A percentile compares a stretch with the other conserved stretches of the same genome.
Conservation (phyloP, 1,140 invertebrate genomes). For the Drosophila sproati region DNA sequence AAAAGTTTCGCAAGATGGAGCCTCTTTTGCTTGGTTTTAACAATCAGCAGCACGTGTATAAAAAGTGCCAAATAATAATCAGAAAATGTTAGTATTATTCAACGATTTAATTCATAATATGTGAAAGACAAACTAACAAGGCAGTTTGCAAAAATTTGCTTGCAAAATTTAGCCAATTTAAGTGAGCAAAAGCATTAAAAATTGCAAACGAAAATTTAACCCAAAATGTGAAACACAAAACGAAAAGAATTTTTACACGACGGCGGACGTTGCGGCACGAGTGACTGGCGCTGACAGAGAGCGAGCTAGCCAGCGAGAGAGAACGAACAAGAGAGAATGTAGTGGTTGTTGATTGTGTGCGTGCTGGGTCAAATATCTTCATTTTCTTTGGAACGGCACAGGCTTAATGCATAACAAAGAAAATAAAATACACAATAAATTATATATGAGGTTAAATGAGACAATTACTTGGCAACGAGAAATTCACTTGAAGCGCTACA, state of each 20-base stretch:
- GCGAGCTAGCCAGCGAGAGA: slow-evolving; percentile 31
- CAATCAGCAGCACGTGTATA: slow-evolving; percentile 84
- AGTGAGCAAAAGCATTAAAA: slow-evolving; percentile 49
- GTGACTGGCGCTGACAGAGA: slow-evolving; percentile 54
- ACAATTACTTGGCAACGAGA: slow-evolving; percentile 19
- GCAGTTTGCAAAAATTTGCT: slow-evolving; percentile 3
- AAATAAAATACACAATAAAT: slow-evolving; percentile 15
- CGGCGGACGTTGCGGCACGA: slow-evolving; percentile 57
- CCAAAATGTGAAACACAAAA: slow-evolving; percentile 57
- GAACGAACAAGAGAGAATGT: slow-evolving; percentile 33
- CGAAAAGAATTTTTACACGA: slow-evolving; percentile 62
- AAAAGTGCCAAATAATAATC: slow-evolving; percentile 84
- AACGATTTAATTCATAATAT: slow-evolving; percentile 46
- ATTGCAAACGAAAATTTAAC: slow-evolving; percentile 48
- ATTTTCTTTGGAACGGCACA: slow-evolving; percentile 22
- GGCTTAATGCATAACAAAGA: slow-evolving; percentile 42
- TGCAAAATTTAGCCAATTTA: slow-evolving; percentile 25
- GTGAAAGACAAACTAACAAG: slow-evolving; percentile 26
- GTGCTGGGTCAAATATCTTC: slow-evolving; percentile 47
- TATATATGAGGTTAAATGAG: slow-evolving; percentile 28
- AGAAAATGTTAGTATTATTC: slow-evolving; percentile 83
- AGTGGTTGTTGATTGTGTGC: slow-evolving; percentile 56
- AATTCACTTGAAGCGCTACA: background rate
- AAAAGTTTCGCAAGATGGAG: slow-evolving; percentile 65
- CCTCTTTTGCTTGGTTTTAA: slow-evolving; percentile 84